These are phyloP conservation scores for Oryzias melastigma DNA, from an alignment of 2,113 vertebrate genomes.

Conservation along the genomic window DNA sequence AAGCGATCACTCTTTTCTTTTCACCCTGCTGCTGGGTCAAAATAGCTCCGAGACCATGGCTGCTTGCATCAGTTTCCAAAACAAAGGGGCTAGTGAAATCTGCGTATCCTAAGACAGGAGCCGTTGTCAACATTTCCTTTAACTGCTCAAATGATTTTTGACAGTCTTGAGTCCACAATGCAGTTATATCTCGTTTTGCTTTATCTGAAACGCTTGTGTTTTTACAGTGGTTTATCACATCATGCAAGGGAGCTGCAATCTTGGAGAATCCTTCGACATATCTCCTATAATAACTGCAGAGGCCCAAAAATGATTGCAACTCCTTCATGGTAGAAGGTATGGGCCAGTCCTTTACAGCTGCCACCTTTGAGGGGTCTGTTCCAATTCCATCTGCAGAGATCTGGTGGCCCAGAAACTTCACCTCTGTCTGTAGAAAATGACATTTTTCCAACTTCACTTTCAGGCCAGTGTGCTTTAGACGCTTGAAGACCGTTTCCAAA, in stretches of 20 bases:
- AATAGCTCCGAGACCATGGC: background rate
- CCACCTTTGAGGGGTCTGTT: background rate
- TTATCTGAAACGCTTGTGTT: no score
- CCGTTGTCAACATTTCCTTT: background rate
- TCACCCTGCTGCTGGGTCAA: background rate
- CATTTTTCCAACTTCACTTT: background rate
- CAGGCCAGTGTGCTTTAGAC: background rate
- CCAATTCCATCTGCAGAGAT: background rate
- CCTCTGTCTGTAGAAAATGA: background rate
- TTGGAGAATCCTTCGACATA: background rate
- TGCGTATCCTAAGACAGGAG: background rate
- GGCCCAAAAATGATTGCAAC: no score
- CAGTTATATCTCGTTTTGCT: background rate
- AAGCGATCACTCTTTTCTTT: background rate
- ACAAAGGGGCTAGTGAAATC: background rate
- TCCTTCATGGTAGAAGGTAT: no score
- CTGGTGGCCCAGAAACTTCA: background rate
- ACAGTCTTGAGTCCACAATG: background rate
- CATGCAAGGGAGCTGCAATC: background rate
- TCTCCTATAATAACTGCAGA: background rate
- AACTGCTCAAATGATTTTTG: no score
- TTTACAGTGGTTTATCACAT: background rate
- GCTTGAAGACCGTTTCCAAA: background rate
- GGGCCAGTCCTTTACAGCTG: background rate
- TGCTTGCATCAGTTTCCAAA: background rate